Evolutionary conservation across 2,113 vertebrate genomes (phyloP).

Genomic region (Arizona elegans): DNA sequence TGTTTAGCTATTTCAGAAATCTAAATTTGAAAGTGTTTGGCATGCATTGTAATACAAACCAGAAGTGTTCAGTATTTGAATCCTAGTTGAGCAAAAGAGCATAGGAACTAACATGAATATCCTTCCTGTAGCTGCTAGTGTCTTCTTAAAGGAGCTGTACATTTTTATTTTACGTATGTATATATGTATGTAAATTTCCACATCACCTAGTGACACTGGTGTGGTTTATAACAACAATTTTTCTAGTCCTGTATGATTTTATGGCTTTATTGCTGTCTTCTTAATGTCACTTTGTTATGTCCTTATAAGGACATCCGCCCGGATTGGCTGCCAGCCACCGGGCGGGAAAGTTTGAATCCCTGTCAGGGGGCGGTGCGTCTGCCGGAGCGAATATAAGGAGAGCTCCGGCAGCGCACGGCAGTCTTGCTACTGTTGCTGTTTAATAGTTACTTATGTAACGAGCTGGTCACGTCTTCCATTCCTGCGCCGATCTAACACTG

Average conservation of each 20-base stretch:
- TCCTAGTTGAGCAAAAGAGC: neutral
- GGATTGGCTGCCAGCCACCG: too few species aligned
- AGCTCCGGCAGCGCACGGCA: too few species aligned
- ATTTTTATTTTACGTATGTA: neutral
- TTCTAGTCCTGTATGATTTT: neutral
- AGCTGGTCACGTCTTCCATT: too few species aligned
- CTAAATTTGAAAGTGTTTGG: neutral
- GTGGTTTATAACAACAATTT: neutral
- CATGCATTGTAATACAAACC: neutral
- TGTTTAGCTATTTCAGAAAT: neutral
- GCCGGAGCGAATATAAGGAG: too few species aligned
- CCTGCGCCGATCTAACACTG: too few species aligned
- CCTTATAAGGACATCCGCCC: too few species aligned
- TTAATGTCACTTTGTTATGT: neutral
- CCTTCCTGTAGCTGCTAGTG: neutral
- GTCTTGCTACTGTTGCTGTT: too few species aligned
- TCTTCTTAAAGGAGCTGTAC: neutral
- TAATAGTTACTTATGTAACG: too few species aligned
- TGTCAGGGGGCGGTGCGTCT: too few species aligned
- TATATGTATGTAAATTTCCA: neutral
- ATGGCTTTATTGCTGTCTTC: neutral
- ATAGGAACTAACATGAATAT: neutral
- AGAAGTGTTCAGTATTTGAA: neutral
- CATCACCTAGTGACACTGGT: neutral
- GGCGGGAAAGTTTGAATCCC: too few species aligned